phyloP scores from a whole-genome alignment of 2,888 invertebrate genomes.

The Dendrolimus houi region DNA sequence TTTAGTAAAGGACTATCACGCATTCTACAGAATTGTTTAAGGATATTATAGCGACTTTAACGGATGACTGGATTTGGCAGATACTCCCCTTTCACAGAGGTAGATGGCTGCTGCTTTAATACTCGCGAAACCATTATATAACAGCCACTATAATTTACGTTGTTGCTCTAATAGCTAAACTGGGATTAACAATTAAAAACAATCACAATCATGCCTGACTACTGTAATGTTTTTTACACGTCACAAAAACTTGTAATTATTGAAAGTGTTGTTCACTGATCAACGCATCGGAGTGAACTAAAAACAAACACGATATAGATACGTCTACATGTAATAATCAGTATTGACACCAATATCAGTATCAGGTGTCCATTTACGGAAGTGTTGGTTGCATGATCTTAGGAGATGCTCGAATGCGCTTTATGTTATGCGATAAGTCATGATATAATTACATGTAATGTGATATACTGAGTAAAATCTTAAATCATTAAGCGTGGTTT shows the following conservation, averaged over 20 bases:
- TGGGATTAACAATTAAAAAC: too few species aligned
- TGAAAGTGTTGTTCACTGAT: conserved; percentile 11
- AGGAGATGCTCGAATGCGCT: conserved; percentile 27
- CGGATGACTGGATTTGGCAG: not conserved
- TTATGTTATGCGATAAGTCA: conserved; percentile 10
- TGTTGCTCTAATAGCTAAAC: too few species aligned
- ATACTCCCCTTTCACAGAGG: not conserved
- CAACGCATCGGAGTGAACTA: conserved; percentile 18
- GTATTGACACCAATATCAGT: conserved; percentile 20
- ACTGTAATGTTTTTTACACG: not conserved
- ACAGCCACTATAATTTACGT: too few species aligned
- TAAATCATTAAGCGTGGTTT: conserved; percentile 26
- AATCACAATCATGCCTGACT: too few species aligned
- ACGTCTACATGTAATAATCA: conserved; percentile 11
- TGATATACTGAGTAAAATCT: conserved; percentile 12
- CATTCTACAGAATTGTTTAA: conserved; percentile 19
- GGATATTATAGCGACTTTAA: conserved; percentile 22
- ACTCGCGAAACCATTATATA: too few species aligned
- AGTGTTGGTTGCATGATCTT: conserved; percentile 29
- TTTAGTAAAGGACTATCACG: conserved; percentile 28
- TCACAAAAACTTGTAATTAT: conserved; percentile 1
- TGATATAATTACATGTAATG: conserved; percentile 2
- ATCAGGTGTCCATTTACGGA: conserved; percentile 32
- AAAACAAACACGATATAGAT: conserved; percentile 6
- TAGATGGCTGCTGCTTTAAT: too few species aligned